Evolutionary conservation across 2,113 vertebrate species (phyloP).

Genomic region (Amphiprion percula): DNA sequence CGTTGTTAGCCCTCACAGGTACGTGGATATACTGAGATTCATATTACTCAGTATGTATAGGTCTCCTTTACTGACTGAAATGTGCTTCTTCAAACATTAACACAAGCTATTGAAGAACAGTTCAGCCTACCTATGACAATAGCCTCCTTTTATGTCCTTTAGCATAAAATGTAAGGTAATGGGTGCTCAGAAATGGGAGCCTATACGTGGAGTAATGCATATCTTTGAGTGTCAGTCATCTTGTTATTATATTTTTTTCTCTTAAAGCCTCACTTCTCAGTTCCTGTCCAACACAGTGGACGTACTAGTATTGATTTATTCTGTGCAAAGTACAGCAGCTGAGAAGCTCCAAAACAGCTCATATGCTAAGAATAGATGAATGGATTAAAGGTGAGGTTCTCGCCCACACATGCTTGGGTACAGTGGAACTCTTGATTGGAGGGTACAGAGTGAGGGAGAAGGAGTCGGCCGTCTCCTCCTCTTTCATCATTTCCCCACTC

Average conservation of each 20-base stretch:
- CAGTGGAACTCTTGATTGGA: constrained; percentile 40
- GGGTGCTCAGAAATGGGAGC: not conserved
- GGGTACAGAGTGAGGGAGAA: constrained; percentile 50
- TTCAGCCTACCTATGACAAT: not conserved
- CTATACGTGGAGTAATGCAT: not conserved
- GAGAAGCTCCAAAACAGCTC: not conserved
- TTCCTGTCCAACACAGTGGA: not conserved
- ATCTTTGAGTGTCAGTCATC: not conserved
- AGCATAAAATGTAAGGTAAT: not conserved
- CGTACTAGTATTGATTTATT: not conserved
- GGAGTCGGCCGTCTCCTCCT: constrained; percentile 44
- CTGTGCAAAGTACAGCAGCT: not conserved
- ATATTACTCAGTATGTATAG: constrained; percentile 41
- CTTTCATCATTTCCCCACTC: constrained; percentile 63
- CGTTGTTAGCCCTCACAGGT: constrained; percentile 24
- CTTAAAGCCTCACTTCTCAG: not conserved
- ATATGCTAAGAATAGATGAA: constrained; percentile 17
- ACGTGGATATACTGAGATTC: constrained; percentile 29
- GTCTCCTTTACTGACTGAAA: constrained; percentile 13
- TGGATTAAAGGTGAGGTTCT: constrained; percentile 32
- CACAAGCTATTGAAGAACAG: not conserved
- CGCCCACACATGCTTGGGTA: constrained; percentile 14
- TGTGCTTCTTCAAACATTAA: constrained; percentile 13
- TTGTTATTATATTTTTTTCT: constrained; percentile 1
- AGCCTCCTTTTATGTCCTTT: not conserved